Percentiles rank a stretch among this genome's conserved stretches.
These are phyloP conservation scores for Cyclophora albipunctata DNA, from an alignment of 2,888 invertebrate species.

Conservation along the genomic window DNA sequence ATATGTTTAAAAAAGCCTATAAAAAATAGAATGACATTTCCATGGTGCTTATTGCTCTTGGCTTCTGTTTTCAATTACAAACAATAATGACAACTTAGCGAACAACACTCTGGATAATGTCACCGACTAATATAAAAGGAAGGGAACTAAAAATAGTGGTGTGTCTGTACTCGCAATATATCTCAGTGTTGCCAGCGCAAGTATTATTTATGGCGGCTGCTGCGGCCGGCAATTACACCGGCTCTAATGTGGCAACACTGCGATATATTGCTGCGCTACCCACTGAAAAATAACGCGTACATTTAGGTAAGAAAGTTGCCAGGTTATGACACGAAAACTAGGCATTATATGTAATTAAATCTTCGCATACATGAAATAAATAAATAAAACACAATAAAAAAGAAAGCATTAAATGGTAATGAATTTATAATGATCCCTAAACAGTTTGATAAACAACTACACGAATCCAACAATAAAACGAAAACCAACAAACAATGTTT, in stretches of 20 bases:
- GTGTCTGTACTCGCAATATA: constrained; percentile 8
- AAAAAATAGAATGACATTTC: too few species aligned
- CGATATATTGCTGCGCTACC: constrained; percentile 4
- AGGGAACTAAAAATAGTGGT: too few species aligned
- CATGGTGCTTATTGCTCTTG: too few species aligned
- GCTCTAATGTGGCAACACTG: constrained; percentile 21
- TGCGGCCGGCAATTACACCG: constrained; percentile 18
- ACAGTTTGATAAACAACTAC: not conserved
- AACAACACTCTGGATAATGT: too few species aligned
- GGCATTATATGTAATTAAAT: too few species aligned
- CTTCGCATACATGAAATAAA: too few species aligned
- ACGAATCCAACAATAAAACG: not conserved
- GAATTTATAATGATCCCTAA: not conserved
- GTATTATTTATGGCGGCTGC: constrained; percentile 17
- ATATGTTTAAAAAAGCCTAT: too few species aligned
- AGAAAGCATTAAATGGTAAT: not conserved
- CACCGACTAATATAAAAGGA: too few species aligned
- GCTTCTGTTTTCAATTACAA: too few species aligned
- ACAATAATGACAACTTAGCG: too few species aligned
- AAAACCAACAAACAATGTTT: not conserved
- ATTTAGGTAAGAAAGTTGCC: too few species aligned
- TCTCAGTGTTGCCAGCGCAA: constrained; percentile 17
- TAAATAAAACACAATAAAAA: not conserved
- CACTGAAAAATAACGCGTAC: not conserved
- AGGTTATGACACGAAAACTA: not conserved